Evolutionary conservation across 2,797 vertebrate genomes (phyloP), one percentile per base, ranked within the genome.

Genomic region (Sebastes jordani): DNA sequence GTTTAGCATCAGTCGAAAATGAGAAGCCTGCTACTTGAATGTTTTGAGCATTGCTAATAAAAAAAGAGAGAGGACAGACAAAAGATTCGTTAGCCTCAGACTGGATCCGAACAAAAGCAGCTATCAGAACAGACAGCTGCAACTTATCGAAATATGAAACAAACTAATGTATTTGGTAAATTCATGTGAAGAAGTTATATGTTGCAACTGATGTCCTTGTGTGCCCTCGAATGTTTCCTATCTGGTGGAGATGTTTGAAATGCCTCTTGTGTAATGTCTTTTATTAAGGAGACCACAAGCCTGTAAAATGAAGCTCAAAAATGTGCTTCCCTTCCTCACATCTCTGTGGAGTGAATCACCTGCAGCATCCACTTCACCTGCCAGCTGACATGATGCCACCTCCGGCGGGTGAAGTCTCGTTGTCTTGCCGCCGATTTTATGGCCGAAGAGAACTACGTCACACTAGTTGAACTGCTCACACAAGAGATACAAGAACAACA

Each of bases 341-440:
- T 23, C 11, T 23, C 34, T 29, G 30, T 10, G 3, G 16, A 60
- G 66, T 55, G 54, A 74, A 18, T 65, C 62, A 55, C 54, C 32
- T 71, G 11, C 32, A 16, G 2, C 34, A 1, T 64, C 6, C 5
- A 42, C 59, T 42, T 42, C 52, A 85, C 79, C 62, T 73, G 54
- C 32, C 69, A 27, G 38, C 46, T 67, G 52, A 61, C 55, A 59
- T 70, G 71, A 65, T 66, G 74, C 30, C 76, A 79, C 58, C 3
- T 4, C 32, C 54, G 56, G 36, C 67, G 61, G 68, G 23, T 80
- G 65, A 36, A 9, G 14, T 42, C 63, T 46, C 62, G n/a, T 36
- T 38, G 55, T 71, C 13, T 49, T 2, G 27, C 34, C 29, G 32
- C 27, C 16, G 20, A 27, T 71, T 66, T 64, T 27, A 74, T 38